Evolutionary conservation across 1,140 invertebrate species (phyloP), one percentile per base, ranked within the genome.

Genomic region (Acyrthosiphon pisum): DNA sequence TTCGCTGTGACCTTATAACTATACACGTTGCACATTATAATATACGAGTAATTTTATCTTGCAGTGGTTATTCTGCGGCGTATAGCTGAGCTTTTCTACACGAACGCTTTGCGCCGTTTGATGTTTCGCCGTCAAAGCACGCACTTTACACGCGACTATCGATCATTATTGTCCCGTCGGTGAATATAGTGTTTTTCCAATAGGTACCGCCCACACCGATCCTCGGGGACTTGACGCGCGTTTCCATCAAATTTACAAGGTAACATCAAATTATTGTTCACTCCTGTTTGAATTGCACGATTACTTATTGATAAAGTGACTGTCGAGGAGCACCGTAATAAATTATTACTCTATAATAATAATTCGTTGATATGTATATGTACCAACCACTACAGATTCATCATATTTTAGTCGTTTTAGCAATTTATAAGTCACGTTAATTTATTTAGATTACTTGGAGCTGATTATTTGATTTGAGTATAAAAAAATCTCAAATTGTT

Each of bases 241-340:
- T 86, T 86, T 86, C 26, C 83, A 44, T 86, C 83, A 86, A 83
- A 37, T 9, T 83, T 41, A 83, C 20, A 41, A 83, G 35, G 23
- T 41, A 41, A 37, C 35, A 37, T 83, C n/a, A 41, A 83, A 83
- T 22, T 23, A 41, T 37, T 37, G n/a, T 83, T 83, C 8, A 23
- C 35, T 37, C 20, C 35, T 83, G n/a, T 83, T 83, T 83, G n/a
- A 37, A 41, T 83, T 37, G 22, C 11, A 76, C 14, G n/a, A 76
- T 76, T 76, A 76, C 60, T 76, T 76, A 76, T 76, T 76, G n/a
- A 76, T n/a, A n/a, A n/a, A 76, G 60, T 6, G 60, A 76, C 60
- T 76, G 60, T 76, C 60, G 18, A 76, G 14, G 30, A n/a, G 30
- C n/a, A 6, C n/a, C n/a, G 60, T 6, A 18, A 68, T 68, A n/a